Evolutionary conservation across 1,140 invertebrate genomes (phyloP).

Genomic region (Chlorops oryzae): DNA sequence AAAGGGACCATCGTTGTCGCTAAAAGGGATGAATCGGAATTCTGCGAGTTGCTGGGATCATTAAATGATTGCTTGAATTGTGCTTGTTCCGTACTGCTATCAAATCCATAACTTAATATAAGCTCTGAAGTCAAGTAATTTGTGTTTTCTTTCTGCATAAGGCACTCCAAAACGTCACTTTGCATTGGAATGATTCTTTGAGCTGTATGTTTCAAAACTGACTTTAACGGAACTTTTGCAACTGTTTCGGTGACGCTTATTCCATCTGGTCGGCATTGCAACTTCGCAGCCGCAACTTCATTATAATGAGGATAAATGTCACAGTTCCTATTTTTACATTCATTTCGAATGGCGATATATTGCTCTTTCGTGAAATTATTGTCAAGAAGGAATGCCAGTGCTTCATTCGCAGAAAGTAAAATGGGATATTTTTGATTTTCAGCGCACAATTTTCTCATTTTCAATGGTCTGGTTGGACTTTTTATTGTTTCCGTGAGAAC

Average conservation of each 20-base stretch:
- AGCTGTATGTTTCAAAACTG: background rate
- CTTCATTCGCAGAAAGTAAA: conserved; percentile 1
- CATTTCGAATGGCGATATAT: background rate
- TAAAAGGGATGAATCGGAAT: background rate
- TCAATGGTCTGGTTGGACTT: too few species aligned
- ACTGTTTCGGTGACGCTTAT: background rate
- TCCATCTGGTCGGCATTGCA: background rate
- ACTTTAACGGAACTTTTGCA: background rate
- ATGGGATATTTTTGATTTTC: too few species aligned
- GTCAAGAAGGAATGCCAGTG: background rate
- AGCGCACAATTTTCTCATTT: too few species aligned
- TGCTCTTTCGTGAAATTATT: too few species aligned
- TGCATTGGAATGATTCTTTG: background rate
- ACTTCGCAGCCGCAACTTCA: background rate
- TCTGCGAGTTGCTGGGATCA: background rate
- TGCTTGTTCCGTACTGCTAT: background rate
- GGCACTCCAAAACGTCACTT: background rate
- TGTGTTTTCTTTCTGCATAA: background rate
- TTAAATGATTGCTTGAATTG: background rate
- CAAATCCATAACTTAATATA: conserved; percentile 3
- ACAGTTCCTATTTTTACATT: background rate
- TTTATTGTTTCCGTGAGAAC: too few species aligned
- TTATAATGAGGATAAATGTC: conserved; percentile 1
- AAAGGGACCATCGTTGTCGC: background rate
- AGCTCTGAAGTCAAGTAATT: background rate